Evolutionary conservation across 1,140 invertebrate species (phyloP).

Genomic region (Zaprionus davidi): DNA sequence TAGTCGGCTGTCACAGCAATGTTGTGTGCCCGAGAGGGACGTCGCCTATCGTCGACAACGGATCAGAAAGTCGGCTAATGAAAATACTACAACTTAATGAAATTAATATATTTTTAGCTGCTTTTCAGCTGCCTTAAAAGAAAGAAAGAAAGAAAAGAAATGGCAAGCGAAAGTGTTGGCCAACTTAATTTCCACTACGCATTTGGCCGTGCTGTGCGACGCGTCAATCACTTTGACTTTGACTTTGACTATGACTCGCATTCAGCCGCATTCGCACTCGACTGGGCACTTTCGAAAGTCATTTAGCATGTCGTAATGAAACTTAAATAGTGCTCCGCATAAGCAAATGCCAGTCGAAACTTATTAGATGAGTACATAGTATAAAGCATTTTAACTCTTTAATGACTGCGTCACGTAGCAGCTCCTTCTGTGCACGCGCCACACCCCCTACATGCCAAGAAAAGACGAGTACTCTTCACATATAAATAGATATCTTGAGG

Average conservation of each 20-base stretch:
- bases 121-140: constrained; percentile 32
- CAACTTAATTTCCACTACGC: constrained; percentile 71
- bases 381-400: constrained; percentile 34
- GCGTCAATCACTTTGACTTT: constrained; percentile 65
- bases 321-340: constrained; percentile 78
- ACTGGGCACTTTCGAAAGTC: constrained; percentile 69
- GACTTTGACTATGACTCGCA: constrained; percentile 29
- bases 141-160: constrained; percentile 49
- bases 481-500: constrained; percentile 13
- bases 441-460: not conserved
- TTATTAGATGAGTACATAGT: constrained; percentile 60
- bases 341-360: constrained; percentile 75
- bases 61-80: constrained; percentile 74
- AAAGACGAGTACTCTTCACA: not conserved
- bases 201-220: constrained; percentile 55
- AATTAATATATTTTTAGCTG: constrained; percentile 69
- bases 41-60: constrained; percentile 52
- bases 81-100: constrained; percentile 78
- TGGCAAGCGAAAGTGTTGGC: constrained; percentile 73
- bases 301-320: constrained; percentile 81
- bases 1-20: constrained; percentile 57
- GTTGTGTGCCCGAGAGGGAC: constrained; percentile 36
- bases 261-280: constrained; percentile 10
- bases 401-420: constrained; percentile 52
- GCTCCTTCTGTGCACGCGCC: constrained; percentile 23